Evolutionary conservation across 2,888 invertebrate species (phyloP).

Genomic region (Lacanobia oleracea): DNA sequence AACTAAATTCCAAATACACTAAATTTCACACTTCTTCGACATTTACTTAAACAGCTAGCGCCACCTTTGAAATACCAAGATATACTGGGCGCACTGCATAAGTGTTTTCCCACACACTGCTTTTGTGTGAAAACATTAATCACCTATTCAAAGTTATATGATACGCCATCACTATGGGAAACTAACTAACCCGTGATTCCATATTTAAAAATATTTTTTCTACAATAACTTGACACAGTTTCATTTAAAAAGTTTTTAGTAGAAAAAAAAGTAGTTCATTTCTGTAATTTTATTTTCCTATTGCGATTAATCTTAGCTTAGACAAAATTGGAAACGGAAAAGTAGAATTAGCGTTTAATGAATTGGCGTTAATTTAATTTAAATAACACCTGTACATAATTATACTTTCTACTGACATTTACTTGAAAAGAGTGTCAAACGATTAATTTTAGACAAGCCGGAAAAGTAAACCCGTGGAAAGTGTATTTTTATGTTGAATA

Average conservation of each 20-base stretch:
- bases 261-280: slow-evolving; percentile 1
- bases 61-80: background rate
- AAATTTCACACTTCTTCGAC: slow-evolving; percentile 15
- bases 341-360: slow-evolving; percentile 36
- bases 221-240: slow-evolving; percentile 26
- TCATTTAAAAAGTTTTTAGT: slow-evolving; percentile 30
- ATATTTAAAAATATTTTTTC: slow-evolving; percentile 20
- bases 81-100: slow-evolving; percentile 24
- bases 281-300: slow-evolving; percentile 9
- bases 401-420: slow-evolving; percentile 32
- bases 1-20: slow-evolving; percentile 19
- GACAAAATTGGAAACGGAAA: slow-evolving; percentile 38
- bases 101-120: slow-evolving; percentile 55
- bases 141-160: slow-evolving; percentile 61
- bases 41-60: slow-evolving; percentile 18
- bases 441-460: slow-evolving; percentile 20
- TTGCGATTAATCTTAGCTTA: slow-evolving; percentile 4
- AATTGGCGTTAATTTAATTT: slow-evolving; percentile 37
- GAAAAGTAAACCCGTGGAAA: slow-evolving; percentile 43
- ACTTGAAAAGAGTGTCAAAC: slow-evolving; percentile 27
- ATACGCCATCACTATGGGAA: slow-evolving; percentile 59
- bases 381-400: slow-evolving; percentile 16
- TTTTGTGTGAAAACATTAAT: slow-evolving; percentile 65
- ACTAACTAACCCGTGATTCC: slow-evolving; percentile 33
- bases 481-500: slow-evolving; percentile 24